Percentiles rank a stretch among this genome's conserved stretches.
Evolutionary conservation across 2,888 invertebrate genomes (phyloP).

Genomic region (Petrolisthes manimaculis): DNA sequence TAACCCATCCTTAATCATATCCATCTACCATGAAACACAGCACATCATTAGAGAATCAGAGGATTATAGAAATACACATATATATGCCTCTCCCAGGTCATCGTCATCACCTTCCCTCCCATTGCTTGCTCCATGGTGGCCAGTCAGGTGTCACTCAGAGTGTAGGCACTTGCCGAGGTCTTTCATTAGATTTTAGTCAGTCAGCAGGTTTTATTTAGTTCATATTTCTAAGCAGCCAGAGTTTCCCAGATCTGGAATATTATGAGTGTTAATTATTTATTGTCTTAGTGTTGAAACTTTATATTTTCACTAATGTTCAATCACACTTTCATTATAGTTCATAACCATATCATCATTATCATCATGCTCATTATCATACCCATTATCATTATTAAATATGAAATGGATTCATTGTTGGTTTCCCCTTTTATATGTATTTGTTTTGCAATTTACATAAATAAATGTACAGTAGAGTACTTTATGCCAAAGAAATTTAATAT

Average conservation of each 20-base stretch:
- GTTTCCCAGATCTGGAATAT: conserved; percentile 7
- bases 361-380: not conserved
- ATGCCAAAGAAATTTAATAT: conserved; percentile 9
- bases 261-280: conserved; percentile 10
- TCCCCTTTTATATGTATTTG: not conserved
- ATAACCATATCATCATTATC: not conserved
- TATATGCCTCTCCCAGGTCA: too few relatives aligned
- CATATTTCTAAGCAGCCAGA: not conserved
- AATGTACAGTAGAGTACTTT: not conserved
- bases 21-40: too few relatives aligned
- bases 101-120: too few relatives aligned
- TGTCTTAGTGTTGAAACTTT: not conserved
- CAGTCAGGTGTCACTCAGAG: conserved; percentile 3
- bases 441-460: not conserved
- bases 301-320: not conserved
- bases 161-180: not conserved
- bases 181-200: not conserved
- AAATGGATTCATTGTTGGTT: not conserved
- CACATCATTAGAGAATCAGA: too few relatives aligned
- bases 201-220: not conserved
- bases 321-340: not conserved
- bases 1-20: too few relatives aligned
- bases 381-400: not conserved
- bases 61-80: too few relatives aligned
- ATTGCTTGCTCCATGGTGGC: not conserved